Evolutionary conservation across 92 coral and sea anemone species (phyloP).

Genomic region (Scolanthus callimorphus): DNA sequence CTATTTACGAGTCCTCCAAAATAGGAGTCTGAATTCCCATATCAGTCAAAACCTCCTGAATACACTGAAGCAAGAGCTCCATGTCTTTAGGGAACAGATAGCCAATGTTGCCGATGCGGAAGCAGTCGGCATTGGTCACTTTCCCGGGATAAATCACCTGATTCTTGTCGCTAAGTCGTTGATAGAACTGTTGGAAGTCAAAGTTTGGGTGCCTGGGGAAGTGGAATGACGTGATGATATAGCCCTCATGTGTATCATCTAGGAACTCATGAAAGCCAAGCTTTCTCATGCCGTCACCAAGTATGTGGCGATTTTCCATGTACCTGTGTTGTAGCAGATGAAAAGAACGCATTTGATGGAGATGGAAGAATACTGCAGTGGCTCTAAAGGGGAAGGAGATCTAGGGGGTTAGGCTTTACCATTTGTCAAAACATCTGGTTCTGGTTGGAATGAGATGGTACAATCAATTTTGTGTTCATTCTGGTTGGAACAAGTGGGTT

Average conservation of each 20-base stretch:
- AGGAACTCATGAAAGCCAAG: constrained; percentile 88
- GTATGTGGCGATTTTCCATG: constrained; percentile 85
- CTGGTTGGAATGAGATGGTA: too few relatives aligned
- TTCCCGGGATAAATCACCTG: constrained; percentile 97
- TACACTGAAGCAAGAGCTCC: constrained; percentile 77
- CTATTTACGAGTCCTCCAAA: too few relatives aligned
- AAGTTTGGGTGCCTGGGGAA: constrained; percentile 88
- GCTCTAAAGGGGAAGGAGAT: too few relatives aligned
- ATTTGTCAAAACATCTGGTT: too few relatives aligned
- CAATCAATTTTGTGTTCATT: too few relatives aligned
- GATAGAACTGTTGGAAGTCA: constrained; percentile 81
- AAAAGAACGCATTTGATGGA: too few relatives aligned
- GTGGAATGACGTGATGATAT: constrained; percentile 90
- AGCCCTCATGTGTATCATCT: constrained; percentile 90
- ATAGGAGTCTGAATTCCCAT: constrained; percentile 79
- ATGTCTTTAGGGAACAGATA: constrained; percentile 85
- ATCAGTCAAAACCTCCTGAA: constrained; percentile 67
- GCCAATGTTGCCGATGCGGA: constrained; percentile 95
- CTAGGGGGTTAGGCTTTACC: too few relatives aligned
- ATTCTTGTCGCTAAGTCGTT: constrained; percentile 68
- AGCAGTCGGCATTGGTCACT: constrained; percentile 87
- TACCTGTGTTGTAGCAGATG: too few relatives aligned
- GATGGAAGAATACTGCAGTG: too few relatives aligned
- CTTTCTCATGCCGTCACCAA: constrained; percentile 87
- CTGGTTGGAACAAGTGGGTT: too few relatives aligned